These are phyloP conservation scores for Cyclargus thomasi DNA, from an alignment of 1,140 invertebrate species.

Conservation along the genomic window DNA sequence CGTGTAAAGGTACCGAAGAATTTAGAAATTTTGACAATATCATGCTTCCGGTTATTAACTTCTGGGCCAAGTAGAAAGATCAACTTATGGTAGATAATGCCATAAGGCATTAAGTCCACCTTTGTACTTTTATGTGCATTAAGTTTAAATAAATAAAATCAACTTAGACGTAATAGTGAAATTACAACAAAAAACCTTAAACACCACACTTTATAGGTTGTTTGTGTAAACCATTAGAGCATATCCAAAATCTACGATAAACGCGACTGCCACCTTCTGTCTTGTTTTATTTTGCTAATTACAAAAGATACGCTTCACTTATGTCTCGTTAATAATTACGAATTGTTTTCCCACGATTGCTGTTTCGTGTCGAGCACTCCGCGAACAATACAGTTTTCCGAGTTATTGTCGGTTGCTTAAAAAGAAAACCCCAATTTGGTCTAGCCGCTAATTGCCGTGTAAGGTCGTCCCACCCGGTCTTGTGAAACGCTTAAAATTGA, in stretches of 20 bases:
- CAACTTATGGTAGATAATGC: too few relatives aligned
- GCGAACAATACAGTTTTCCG: constrained; percentile 11
- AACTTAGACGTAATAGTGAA: neutral
- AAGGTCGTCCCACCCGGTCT: neutral
- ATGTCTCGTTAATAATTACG: neutral
- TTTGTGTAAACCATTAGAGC: neutral
- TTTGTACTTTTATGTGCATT: too few relatives aligned
- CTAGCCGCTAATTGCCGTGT: constrained; percentile 5
- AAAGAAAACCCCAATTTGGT: constrained; percentile 12
- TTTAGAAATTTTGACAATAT: too few relatives aligned
- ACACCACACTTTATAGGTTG: neutral
- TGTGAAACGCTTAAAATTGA: constrained; percentile 6
- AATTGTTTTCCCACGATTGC: neutral
- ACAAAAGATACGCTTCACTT: neutral
- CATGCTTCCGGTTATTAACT: too few relatives aligned
- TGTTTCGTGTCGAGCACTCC: neutral
- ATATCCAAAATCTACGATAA: neutral
- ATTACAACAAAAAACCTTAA: neutral
- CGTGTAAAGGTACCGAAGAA: too few relatives aligned
- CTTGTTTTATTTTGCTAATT: neutral
- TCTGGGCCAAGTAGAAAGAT: too few relatives aligned
- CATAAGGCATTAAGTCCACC: too few relatives aligned
- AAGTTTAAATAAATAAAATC: too few relatives aligned
- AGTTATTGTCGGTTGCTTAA: constrained; percentile 10
- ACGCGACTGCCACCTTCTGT: neutral